Conservation (phyloP, 2,888 invertebrate genomes). For the Campoplex nolae region DNA sequence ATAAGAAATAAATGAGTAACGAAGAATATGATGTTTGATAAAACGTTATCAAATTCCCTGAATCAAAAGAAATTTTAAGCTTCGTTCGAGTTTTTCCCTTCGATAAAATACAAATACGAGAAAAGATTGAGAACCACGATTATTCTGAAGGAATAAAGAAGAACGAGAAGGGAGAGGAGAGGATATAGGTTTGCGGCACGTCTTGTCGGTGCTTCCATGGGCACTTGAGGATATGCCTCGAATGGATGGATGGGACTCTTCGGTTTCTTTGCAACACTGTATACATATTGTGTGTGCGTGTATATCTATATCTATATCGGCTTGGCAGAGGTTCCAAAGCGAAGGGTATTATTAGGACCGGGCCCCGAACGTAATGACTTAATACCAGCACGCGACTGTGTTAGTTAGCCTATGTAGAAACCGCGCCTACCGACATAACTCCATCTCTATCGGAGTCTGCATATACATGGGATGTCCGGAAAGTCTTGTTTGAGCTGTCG, state of each 20-base stretch:
- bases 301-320: slow-evolving; percentile 7
- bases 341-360: slow-evolving; percentile 81
- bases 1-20: not conserved
- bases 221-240: slow-evolving; percentile 68
- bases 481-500: not conserved
- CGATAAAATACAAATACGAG: not conserved
- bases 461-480: slow-evolving; percentile 6
- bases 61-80: not conserved
- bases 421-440: slow-evolving; percentile 72
- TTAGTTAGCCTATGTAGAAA: slow-evolving; percentile 76
- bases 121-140: slow-evolving; percentile 60
- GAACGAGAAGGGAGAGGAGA: slow-evolving; percentile 52
- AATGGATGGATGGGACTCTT: slow-evolving; percentile 72
- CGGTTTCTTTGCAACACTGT: slow-evolving; percentile 72
- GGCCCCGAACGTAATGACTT: slow-evolving; percentile 80
- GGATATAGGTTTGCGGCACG: slow-evolving; percentile 71
- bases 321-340: slow-evolving; percentile 68
- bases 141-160: slow-evolving; percentile 6
- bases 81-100: not conserved
- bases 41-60: too few relatives aligned
- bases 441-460: slow-evolving; percentile 8
- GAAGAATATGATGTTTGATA: too few relatives aligned
- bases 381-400: slow-evolving; percentile 79
- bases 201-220: slow-evolving; percentile 67
- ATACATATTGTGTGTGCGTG: not conserved